Evolutionary conservation across 2,797 vertebrate species (phyloP).

Genomic region (Hydrolagus colliei): DNA sequence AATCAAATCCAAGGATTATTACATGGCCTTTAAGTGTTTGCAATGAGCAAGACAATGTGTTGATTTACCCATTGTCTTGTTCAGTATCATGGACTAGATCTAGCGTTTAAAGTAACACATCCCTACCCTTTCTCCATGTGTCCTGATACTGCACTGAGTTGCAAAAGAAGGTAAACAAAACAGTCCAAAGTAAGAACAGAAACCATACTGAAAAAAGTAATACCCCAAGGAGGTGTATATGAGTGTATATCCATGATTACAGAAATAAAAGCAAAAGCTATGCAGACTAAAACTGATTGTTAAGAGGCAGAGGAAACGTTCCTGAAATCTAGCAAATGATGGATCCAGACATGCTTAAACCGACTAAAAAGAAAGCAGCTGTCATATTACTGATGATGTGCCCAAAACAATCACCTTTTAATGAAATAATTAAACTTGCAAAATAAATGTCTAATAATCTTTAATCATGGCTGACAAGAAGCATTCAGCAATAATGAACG

Average conservation of each 20-base stretch:
- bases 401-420: not conserved
- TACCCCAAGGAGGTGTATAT: not conserved
- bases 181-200: not conserved
- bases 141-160: no score
- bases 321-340: not conserved
- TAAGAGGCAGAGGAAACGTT: not conserved
- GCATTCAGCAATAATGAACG: slow-evolving; percentile 37
- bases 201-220: not conserved
- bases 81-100: no score
- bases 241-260: not conserved
- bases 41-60: no score
- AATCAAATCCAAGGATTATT: no score
- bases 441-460: slow-evolving; percentile 14
- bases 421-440: not conserved
- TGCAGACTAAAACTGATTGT: not conserved
- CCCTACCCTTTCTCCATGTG: no score
- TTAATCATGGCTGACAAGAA: slow-evolving; percentile 40
- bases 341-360: not conserved
- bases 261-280: not conserved
- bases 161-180: no score
- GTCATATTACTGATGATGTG: not conserved
- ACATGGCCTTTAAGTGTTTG: no score
- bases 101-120: no score
- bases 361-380: not conserved
- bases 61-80: no score